phyloP scores from a whole-genome alignment of 2,888 invertebrate species.

The Dermolepida albohirtum region DNA sequence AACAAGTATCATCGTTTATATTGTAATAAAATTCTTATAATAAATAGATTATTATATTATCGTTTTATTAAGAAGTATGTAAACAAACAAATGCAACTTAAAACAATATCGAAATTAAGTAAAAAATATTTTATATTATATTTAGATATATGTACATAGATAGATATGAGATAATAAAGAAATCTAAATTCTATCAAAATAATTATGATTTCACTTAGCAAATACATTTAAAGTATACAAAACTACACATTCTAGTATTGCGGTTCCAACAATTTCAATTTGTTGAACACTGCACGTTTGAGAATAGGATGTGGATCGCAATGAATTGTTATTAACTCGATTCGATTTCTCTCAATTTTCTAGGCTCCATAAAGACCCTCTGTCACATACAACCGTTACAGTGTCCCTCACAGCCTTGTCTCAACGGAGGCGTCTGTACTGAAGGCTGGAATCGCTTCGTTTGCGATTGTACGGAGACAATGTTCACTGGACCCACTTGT shows the following conservation, averaged over 20 bases:
- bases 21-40: too few relatives aligned
- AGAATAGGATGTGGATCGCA: conserved; percentile 6
- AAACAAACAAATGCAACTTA: too few relatives aligned
- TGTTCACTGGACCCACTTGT: conserved; percentile 91
- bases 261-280: not conserved
- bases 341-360: conserved; percentile 29
- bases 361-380: conserved; percentile 89
- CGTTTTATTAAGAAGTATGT: too few relatives aligned
- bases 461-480: conserved; percentile 92
- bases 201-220: too few relatives aligned
- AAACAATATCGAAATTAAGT: too few relatives aligned
- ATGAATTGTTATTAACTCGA: conserved; percentile 27
- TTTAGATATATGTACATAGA: too few relatives aligned
- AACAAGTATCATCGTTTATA: too few relatives aligned
- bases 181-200: too few relatives aligned
- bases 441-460: conserved; percentile 94
- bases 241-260: conserved; percentile 9
- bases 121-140: too few relatives aligned
- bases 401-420: conserved; percentile 87
- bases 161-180: too few relatives aligned
- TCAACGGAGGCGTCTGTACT: conserved; percentile 87
- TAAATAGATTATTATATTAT: too few relatives aligned
- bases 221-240: not conserved
- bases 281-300: conserved; percentile 9
- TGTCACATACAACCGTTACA: conserved; percentile 87